Percentiles rank a stretch among this genome's conserved stretches.
phyloP scores from a whole-genome alignment of 2,888 invertebrate genomes.

The Spilarctia lutea region DNA sequence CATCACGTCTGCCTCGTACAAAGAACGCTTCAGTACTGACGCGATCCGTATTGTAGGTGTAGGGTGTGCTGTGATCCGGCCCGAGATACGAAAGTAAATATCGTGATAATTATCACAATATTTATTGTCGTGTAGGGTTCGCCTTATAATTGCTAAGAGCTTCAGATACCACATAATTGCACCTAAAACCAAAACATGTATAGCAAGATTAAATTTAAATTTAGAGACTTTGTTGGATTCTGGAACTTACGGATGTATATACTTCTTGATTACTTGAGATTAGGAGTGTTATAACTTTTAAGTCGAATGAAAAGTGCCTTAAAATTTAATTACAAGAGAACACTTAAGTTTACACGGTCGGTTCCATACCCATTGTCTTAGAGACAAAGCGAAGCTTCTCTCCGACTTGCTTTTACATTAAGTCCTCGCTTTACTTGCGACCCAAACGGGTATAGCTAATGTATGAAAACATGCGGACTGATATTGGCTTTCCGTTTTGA shows the following conservation, averaged over 20 bases:
- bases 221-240: conserved; percentile 1
- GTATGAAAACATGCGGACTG: conserved; percentile 35
- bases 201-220: background rate
- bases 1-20: too few relatives aligned
- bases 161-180: background rate
- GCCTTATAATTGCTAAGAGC: too few relatives aligned
- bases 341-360: conserved; percentile 63
- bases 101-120: too few relatives aligned
- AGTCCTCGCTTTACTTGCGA: conserved; percentile 44
- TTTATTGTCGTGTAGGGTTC: too few relatives aligned
- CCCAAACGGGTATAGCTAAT: conserved; percentile 47
- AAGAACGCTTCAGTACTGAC: too few relatives aligned
- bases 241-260: conserved; percentile 8
- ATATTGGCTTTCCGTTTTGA: conserved; percentile 19
- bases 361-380: conserved; percentile 61
- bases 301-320: conserved; percentile 54
- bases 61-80: too few relatives aligned
- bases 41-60: too few relatives aligned
- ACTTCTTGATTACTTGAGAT: conserved; percentile 27
- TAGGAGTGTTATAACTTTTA: conserved; percentile 19
- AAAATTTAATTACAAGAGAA: conserved; percentile 64
- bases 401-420: conserved; percentile 53
- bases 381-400: conserved; percentile 54
- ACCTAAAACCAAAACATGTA: background rate
- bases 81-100: too few relatives aligned